Percentiles rank a stretch among this genome's conserved stretches.
These are phyloP conservation scores for Varecia variegata DNA, from an alignment of 2,797 vertebrate genomes.

Conservation along the genomic window DNA sequence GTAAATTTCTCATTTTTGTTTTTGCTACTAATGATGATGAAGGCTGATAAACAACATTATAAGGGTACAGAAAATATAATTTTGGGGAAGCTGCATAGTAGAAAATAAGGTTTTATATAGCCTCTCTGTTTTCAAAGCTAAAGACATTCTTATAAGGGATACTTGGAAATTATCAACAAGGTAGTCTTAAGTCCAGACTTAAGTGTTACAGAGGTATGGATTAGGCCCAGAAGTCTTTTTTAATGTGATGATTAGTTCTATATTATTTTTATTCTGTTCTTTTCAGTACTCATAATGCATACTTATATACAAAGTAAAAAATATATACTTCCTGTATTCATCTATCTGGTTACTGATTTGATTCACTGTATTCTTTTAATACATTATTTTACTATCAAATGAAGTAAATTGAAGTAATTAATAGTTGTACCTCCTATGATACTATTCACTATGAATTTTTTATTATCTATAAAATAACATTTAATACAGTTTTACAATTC, in stretches of 20 bases:
- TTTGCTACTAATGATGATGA: background rate
- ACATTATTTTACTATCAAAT: background rate
- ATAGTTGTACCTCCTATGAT: background rate
- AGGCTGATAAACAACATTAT: background rate
- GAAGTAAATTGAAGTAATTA: background rate
- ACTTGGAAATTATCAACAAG: background rate
- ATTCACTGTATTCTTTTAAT: background rate
- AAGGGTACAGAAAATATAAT: background rate
- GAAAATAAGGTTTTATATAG: background rate
- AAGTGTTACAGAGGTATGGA: background rate
- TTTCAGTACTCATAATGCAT: background rate
- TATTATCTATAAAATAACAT: background rate
- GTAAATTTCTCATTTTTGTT: background rate
- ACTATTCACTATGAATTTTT: background rate
- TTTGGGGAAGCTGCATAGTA: background rate
- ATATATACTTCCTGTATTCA: background rate
- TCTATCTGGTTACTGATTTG: background rate
- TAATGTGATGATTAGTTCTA: background rate
- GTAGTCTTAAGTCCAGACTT: background rate
- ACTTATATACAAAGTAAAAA: background rate
- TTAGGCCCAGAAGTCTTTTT: background rate
- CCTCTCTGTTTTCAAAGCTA: background rate
- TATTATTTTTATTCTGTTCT: slow-evolving; percentile 6
- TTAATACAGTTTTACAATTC: background rate
- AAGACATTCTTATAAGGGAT: background rate